Base-by-base conservation (phyloP, 2,888 invertebrate genomes). In the Pheosia tremula region DNA sequence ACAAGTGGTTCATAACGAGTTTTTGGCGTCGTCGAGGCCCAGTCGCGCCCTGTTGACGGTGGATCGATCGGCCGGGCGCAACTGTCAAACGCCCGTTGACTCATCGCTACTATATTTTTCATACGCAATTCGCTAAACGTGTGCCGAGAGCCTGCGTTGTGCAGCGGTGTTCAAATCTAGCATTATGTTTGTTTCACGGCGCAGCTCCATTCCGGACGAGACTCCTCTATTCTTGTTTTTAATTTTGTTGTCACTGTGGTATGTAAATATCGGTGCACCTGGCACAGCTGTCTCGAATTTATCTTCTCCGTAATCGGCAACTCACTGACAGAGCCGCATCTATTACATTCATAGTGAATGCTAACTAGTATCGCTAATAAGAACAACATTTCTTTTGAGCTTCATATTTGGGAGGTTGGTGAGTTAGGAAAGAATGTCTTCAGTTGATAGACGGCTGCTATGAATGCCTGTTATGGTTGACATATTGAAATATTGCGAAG, bases 1-100 rank as follows among this genome's bases (percentile, higher is more conserved):
- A 83, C 83, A 82, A 86, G 84, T 85, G 81, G 79, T 81, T 83
- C 69, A 62, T 71, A 80, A 77, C 60, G 67, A 69, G 75, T 58
- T 66, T 69, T 71, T 67, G 60, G 64, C 74, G 61, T 70, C 66
- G 49, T 64, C 61, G 71, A 73, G 74, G 78, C 75, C 66, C 78
- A 80, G 85, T 84, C 86, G 86, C 85, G 83, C 85, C 85, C 86
- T 83, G 84, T 82, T 83, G 82, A 80, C 81, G 78, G 73, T 78
- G 83, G 79, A 94, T 94, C 94, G 94, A 94, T 94, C 93, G 89
- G 63, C 85, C 85, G 85, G 87, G 86, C 85, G 78, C 86, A 85
- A 83, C 89, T 90, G 91, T 91, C 91, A 90, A 88, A 85, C 86
- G 83, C 82, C 85, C 86, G 90, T 92, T 92, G 93, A 93, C 89